Base-by-base conservation (phyloP, 1,140 invertebrate species). In the Magallana angulata region DNA sequence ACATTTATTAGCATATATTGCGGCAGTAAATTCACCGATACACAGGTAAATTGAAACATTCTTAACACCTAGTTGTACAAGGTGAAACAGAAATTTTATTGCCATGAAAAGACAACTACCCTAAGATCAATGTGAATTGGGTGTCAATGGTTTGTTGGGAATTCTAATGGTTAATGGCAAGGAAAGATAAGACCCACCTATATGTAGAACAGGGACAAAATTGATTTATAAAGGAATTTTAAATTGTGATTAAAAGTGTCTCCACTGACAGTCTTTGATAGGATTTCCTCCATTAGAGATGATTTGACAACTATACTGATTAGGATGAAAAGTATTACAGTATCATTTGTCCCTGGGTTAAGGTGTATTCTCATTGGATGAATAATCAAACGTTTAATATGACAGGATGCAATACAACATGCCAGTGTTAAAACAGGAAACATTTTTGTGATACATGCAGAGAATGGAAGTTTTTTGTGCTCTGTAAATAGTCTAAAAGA, bases 141-240 rank as follows among this genome's bases (percentile, higher is more conserved):
- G 68, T 76, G 68, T 76, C 24, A 76, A 76, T 76, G 68, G 36
- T 76, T 76, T 76, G 68, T 30, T 11, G 24, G 68, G 68, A 76
- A 76, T 76, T 76, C 12, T 76, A 76, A 76, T 76, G 68, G 68
- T n/a, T n/a, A 64, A 64, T 64, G 60, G 18, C 14, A 11, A 36
- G 68, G 36, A 48, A 76, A 76, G 68, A 76, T 30, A 76, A 76
- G 68, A 24, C 24, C 24, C 36, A 48, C 36, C 36, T 48, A 48
- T 76, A 2, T 2, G 68, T 30, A 76, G 68, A 12, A 30, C 24
- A 76, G 18, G 68, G 24, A 30, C 36, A 76, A 30, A 24, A 76
- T 76, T 30, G 68, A 76, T 76, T 76, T 64, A 64, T 64, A 76
- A 36, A 12, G 18, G 68, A 76, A 76, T 24, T 76, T 76, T n/a